Conservation (phyloP, 2,113 vertebrate species). For the Tamias sibiricus region DNA sequence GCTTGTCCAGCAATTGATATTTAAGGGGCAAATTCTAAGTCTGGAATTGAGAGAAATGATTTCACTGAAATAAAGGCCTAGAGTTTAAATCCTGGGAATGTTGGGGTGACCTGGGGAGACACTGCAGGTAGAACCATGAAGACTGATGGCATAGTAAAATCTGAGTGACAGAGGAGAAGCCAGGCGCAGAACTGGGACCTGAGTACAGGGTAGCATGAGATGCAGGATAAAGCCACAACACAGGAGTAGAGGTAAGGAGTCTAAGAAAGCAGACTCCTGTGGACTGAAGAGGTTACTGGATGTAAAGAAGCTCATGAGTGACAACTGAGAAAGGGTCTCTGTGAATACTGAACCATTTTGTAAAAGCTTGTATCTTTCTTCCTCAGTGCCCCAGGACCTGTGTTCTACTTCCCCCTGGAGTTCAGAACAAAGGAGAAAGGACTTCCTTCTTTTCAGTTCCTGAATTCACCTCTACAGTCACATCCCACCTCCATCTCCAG, state of each 20-base stretch:
- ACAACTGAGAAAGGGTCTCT: not conserved
- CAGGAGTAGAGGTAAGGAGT: not conserved
- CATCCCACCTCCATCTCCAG: fast-evolving
- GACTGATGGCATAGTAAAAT: too few species aligned
- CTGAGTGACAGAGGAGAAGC: not conserved
- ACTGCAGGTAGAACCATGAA: not conserved
- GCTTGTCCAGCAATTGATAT: not conserved
- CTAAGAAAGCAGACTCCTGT: not conserved
- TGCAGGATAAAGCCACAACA: not conserved
- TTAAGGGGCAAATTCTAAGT: not conserved
- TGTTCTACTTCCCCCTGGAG: not conserved
- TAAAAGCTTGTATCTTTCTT: not conserved
- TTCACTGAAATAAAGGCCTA: not conserved
- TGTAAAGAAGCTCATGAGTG: not conserved
- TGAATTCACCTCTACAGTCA: not conserved
- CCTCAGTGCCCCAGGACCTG: not conserved
- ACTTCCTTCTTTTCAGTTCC: not conserved
- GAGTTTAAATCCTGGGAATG: not conserved
- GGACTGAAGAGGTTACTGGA: not conserved
- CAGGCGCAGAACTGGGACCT: not conserved
- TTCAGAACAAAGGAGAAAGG: not conserved
- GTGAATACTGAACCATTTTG: not conserved
- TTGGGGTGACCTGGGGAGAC: not conserved
- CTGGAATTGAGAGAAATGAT: not conserved
- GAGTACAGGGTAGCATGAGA: not conserved